Base-by-base conservation (phyloP, 2,797 vertebrate species). In the Pseudopleuronectes americanus region DNA sequence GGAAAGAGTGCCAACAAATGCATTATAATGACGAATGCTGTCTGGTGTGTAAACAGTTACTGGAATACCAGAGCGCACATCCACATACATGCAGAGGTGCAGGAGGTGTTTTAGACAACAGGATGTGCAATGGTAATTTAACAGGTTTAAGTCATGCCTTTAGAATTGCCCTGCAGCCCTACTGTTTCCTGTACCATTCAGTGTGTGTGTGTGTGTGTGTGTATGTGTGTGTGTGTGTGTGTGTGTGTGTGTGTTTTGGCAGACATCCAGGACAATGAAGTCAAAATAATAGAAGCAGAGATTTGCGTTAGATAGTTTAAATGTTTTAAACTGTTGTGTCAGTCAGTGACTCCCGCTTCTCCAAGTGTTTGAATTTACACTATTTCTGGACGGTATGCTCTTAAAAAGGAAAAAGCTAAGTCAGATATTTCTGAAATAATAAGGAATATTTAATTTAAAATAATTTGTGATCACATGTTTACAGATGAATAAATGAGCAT, bases 111-210 rank as follows among this genome's bases (percentile, higher is more conserved):
- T 89, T 68, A 80, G 84, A 88, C 87, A 87, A 86, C 90, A 92
- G 93, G 92, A 93, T 91, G 90, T 93, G 79, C 31, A 36, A 57
- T 68, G 76, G 79, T 83, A 81, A 90, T 92, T 89, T 84, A 87
- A 89, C 89, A 88, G 66, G 87, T 90, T 92, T 59, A 79, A 90
- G 90, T 93, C 93, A 93, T 89, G 61, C 74, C 58, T 88, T 71
- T 68, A 91, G 82, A 92, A 90, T 90, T 90, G 84, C 90, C 91
- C 88, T 0, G 72, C 84, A 91, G 90, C 84, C 67, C 24, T 86
- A 56, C 81, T 71, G 76, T 69, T 89, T 85, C 87, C 92, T 90
- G 81, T 58, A 57, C 62, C 24, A 4, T 52, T 68, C 64, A 57
- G 26, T n/a, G 14, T 70, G 36, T 48, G 52, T 56, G 49, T 33